Evolutionary conservation across 1,140 invertebrate species (phyloP), one percentile per base, ranked within the genome.

Genomic region (Heliconius eleuchia): DNA sequence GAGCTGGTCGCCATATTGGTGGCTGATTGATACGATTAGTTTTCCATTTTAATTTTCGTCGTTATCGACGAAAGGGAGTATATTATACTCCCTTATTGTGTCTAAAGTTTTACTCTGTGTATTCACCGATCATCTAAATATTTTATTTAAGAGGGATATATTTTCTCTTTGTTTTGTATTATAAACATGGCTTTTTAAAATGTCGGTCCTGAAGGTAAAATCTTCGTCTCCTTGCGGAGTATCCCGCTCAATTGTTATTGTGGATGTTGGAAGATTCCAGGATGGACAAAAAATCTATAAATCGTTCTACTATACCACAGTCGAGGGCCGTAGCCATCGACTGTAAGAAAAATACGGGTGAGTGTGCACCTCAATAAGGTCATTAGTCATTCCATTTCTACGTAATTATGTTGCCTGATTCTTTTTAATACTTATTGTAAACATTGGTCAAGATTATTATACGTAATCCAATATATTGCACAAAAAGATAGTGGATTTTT

Each of bases 151-250:
- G 80, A 82, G 86, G 86, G 84, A 85, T 87, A 74, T 80, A 78
- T 83, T 92, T 95, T 95, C 95, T 95, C 92, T 94, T 94, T 93
- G 91, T 94, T 91, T 91, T 89, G 89, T 91, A 92, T 92, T 88
- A 94, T 95, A 96, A 96, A 96, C 96, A 97, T 97, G 97, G 96
- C 96, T 97, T 97, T 96, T 96, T 97, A 96, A 97, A 95, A 97
- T 97, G 97, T 96, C 95, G 96, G 94, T 94, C 90, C 91, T 96
- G 95, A 96, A 96, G 92, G 94, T 95, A 94, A 89, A 90, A 92
- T 94, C 94, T 90, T 94, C 95, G 95, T 96, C 96, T 97, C 96
- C 96, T 95, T 95, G 95, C 95, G 96, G 96, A 97, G 96, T 89
- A 84, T 87, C 91, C 91, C 92, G 91, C 93, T 91, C 83, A 88